Base-by-base conservation (phyloP, 2,113 vertebrate species). In the Artemisiospiza belli region DNA sequence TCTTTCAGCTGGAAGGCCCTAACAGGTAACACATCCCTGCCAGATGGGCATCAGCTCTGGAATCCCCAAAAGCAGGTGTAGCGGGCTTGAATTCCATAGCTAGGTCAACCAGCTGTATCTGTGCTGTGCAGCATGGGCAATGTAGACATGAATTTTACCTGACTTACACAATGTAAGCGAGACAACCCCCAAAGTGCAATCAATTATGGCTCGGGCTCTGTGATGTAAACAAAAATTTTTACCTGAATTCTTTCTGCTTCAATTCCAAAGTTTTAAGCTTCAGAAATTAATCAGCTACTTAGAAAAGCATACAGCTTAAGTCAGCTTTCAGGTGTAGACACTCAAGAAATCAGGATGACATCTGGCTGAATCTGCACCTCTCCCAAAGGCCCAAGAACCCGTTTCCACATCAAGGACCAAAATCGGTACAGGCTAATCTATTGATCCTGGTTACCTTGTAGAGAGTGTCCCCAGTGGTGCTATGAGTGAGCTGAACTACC, bases 401-500 rank as follows among this genome's bases (percentile, higher is more conserved):
- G 2, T 74, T 90, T 88, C 51, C n/a, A 87, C 44, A 49, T 61
- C 35, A 75, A 70, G 52, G 35, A 89, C 12, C 15, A 21, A 57
- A 67, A 73, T 25, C 11, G 35, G 30, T 31, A 44, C 11, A 83
- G 52, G 62, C n/a, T 19, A 51, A 70, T 23, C 33, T 62, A 43
- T 3, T 57, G 72, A 44, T 64, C 70, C 46, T n/a, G 6, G 30
- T 89, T 96, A 97, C 97, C 97, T 98, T 98, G 89, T 97, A 98
- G 21, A 97, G 78, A 20, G 97, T 97, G 64, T 97, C 95, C 76
- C 97, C 97, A 39, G 73, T 89, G n/a, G 81, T 77, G 52, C 76
- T 94, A 55, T 93, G 94, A 92, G 98, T 96, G 81, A 97, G 97
- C 89, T 99, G 98, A 61, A 99, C 97, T 33, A 98, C 98, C 80